Evolutionary conservation across 2,888 invertebrate genomes (phyloP).

Genomic region (Papilio demoleus): DNA sequence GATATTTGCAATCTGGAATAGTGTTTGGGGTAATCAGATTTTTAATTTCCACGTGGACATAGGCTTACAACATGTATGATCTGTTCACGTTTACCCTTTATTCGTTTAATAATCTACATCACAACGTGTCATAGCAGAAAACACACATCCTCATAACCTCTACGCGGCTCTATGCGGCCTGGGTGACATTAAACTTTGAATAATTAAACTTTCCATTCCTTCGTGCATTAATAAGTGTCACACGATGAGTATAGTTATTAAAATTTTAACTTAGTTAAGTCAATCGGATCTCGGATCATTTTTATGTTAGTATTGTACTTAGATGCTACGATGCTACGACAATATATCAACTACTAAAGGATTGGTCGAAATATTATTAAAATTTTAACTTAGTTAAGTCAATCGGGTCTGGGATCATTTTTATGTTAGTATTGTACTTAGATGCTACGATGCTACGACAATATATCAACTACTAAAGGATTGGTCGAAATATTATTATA

Average conservation of each 20-base stretch:
- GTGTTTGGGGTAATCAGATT: background rate
- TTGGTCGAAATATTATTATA: no score
- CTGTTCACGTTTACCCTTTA: background rate
- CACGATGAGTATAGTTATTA: background rate
- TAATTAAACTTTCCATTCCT: conserved; percentile 13
- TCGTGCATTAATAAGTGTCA: background rate
- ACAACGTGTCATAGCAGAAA: background rate
- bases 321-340: background rate
- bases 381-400: background rate
- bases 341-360: background rate
- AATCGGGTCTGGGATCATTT: background rate
- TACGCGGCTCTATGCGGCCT: background rate
- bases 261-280: background rate
- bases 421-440: background rate
- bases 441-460: background rate
- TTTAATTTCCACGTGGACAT: background rate
- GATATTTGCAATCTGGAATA: background rate
- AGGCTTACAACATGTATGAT: no score
- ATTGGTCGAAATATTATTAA: no score
- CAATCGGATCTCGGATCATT: background rate
- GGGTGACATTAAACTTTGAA: background rate
- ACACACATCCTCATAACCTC: background rate
- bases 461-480: background rate
- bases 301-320: background rate
- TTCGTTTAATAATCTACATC: background rate